Evolutionary conservation across 1,140 invertebrate species (phyloP).

Genomic region (Aphelinus certus): DNA sequence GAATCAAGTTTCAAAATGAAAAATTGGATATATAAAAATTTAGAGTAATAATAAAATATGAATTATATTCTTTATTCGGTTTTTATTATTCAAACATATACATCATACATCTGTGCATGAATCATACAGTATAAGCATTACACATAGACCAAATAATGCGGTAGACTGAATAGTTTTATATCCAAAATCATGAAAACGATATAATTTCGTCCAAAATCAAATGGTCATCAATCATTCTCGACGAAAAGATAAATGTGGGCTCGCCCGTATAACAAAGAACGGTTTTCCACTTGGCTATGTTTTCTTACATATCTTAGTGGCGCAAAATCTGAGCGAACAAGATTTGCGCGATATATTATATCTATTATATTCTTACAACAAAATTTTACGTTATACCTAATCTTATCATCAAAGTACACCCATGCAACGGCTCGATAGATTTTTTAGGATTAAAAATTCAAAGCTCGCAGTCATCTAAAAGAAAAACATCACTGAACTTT

Average conservation of each 20-base stretch:
- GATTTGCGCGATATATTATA: conserved; percentile 24
- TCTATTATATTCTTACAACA: conserved; percentile 30
- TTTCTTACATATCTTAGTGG: conserved; percentile 16
- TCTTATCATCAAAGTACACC: conserved; percentile 35
- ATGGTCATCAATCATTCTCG: conserved; percentile 58
- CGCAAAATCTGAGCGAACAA: conserved; percentile 23
- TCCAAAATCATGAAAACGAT: conserved; percentile 40
- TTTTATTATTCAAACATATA: conserved; percentile 44
- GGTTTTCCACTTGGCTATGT: conserved; percentile 3
- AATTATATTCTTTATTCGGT: conserved; percentile 32
- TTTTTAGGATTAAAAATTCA: conserved; percentile 27
- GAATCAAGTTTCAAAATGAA: no score
- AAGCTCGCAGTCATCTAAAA: conserved; percentile 28
- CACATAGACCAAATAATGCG: conserved; percentile 42
- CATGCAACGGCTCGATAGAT: conserved; percentile 33
- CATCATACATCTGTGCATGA: conserved; percentile 42
- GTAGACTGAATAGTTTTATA: conserved; percentile 40
- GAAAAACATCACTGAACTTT: conserved; percentile 35
- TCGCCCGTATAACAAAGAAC: conserved; percentile 7
- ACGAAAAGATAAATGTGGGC: conserved; percentile 50
- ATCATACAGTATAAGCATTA: conserved; percentile 41
- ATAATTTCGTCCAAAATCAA: conserved; percentile 55
- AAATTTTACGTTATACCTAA: conserved; percentile 34
- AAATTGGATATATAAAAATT: not conserved
- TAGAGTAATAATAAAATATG: conserved; percentile 7